Evolutionary conservation across 2,797 vertebrate species (phyloP).

Genomic region (Macrochelys suwanniensis): DNA sequence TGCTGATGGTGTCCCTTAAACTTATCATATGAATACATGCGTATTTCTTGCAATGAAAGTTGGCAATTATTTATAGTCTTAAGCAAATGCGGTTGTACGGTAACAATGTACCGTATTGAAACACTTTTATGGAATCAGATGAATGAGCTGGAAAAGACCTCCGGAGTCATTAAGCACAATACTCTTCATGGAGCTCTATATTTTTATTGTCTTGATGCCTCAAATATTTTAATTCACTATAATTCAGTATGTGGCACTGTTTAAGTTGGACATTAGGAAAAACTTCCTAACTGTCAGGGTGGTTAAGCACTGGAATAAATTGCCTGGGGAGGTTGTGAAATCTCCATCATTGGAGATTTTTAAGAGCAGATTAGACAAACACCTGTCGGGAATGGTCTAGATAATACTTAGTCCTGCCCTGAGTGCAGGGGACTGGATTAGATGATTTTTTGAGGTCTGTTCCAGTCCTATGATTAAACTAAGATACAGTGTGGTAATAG

Average conservation of each 20-base stretch:
- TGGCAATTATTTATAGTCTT: neutral
- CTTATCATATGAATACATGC: accelerated
- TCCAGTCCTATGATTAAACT: neutral
- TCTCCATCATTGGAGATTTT: too few species aligned
- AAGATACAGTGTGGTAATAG: neutral
- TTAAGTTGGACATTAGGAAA: too few species aligned
- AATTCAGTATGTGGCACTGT: neutral
- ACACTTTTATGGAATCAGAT: neutral
- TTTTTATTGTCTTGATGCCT: neutral
- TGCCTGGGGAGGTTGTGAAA: too few species aligned
- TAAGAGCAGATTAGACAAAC: too few species aligned
- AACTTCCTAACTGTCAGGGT: too few species aligned
- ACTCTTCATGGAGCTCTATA: neutral
- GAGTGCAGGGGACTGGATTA: too few species aligned
- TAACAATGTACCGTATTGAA: accelerated
- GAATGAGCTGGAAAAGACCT: neutral
- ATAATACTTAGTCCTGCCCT: too few species aligned
- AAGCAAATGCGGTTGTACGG: neutral
- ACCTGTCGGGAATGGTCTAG: too few species aligned
- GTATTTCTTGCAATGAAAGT: neutral
- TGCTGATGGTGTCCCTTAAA: neutral
- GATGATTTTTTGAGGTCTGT: too few species aligned
- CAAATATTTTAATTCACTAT: neutral
- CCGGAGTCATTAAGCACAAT: neutral
- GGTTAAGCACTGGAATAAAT: too few species aligned